Conservation (phyloP, 1,140 invertebrate genomes). For the Hyphantria cunea region DNA sequence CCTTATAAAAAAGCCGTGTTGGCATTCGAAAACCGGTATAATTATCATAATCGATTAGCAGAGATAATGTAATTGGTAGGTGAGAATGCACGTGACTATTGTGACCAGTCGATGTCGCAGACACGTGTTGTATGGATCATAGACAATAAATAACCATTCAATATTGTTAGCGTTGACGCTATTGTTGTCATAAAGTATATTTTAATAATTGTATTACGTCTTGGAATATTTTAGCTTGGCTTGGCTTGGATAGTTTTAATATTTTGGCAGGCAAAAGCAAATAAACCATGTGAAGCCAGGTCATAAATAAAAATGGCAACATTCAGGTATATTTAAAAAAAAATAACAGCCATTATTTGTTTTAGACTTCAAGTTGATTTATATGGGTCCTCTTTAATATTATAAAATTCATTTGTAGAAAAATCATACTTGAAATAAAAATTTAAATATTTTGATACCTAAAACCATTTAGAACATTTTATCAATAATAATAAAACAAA, state of each 20-base stretch:
- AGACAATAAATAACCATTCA: constrained; percentile 21
- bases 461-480: no score
- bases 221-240: no score
- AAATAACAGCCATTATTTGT: no score
- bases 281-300: no score
- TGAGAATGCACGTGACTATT: constrained; percentile 28
- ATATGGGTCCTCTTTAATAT: no score
- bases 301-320: no score
- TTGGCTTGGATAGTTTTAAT: background rate
- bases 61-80: constrained; percentile 37
- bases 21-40: constrained; percentile 32
- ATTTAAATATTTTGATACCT: no score
- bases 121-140: background rate
- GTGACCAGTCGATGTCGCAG: background rate
- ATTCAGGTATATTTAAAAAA: no score
- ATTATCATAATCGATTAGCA: constrained; percentile 49
- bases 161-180: constrained; percentile 13
- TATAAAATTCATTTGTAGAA: no score
- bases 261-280: background rate
- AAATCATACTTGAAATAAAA: no score
- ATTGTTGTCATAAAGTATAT: constrained; percentile 16
- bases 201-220: background rate
- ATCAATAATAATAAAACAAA: no score
- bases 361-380: no score
- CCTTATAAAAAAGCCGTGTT: background rate